These are phyloP conservation scores for Egretta garzetta DNA, from an alignment of 2,113 vertebrate genomes.

Conservation along the genomic window DNA sequence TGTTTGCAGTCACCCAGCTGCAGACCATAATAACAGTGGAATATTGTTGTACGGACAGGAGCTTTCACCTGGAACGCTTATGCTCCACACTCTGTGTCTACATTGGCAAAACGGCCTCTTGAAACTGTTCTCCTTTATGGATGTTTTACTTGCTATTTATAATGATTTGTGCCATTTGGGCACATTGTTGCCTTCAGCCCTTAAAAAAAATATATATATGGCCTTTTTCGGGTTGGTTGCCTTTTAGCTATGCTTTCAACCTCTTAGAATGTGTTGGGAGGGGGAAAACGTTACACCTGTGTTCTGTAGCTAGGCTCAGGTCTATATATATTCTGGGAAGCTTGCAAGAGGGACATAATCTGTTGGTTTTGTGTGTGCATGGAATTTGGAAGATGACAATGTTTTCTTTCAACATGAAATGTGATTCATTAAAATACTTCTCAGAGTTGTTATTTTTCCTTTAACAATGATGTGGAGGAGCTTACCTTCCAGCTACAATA, in stretches of 20 bases:
- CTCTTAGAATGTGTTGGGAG: not conserved
- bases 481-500: not conserved
- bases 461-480: not conserved
- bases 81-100: fast-evolving
- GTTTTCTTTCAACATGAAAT: conserved; percentile 4
- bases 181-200: not conserved
- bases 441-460: not conserved
- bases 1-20: not conserved
- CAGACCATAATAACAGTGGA: not conserved
- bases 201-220: not conserved
- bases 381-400: not conserved
- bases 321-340: not conserved
- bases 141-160: not conserved
- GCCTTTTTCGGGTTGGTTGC: not conserved
- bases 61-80: not conserved
- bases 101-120: not conserved
- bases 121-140: not conserved
- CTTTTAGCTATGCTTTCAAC: not conserved
- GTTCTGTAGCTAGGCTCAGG: not conserved
- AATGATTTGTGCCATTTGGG: not conserved
- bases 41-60: not conserved
- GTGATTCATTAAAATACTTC: not conserved
- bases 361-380: not conserved
- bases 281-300: not conserved
- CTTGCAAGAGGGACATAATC: not conserved